These are phyloP conservation scores for Borostomias antarcticus DNA, from an alignment of 2,797 vertebrate genomes.

Conservation along the genomic window DNA sequence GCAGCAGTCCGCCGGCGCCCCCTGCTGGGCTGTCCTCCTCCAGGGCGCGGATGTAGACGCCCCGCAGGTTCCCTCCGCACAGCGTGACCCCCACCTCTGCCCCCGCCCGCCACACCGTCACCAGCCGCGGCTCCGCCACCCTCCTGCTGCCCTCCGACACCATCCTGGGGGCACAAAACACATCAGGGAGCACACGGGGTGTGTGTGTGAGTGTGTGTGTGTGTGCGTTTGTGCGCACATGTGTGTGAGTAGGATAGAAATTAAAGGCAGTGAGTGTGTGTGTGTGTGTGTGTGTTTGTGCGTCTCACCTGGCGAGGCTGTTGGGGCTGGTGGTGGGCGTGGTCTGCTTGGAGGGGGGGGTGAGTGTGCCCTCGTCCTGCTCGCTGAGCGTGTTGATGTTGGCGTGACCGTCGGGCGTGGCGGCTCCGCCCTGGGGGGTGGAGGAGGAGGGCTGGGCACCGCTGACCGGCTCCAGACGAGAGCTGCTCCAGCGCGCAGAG, in stretches of 20 bases:
- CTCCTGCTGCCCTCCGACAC: slow-evolving; percentile 80
- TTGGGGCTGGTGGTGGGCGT: slow-evolving; percentile 88
- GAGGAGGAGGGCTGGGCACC: slow-evolving; percentile 84
- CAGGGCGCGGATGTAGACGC: slow-evolving; percentile 93
- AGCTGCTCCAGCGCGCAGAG: slow-evolving; percentile 72
- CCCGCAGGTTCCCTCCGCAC: slow-evolving; percentile 92
- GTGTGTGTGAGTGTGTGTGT: slow-evolving; percentile 5
- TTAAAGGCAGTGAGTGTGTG: neutral
- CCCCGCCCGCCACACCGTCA: slow-evolving; percentile 86
- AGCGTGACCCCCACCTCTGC: slow-evolving; percentile 92
- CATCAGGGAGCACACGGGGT: neutral
- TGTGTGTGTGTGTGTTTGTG: slow-evolving; percentile 9
- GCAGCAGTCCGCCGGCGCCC: slow-evolving; percentile 84
- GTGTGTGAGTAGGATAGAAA: too few relatives aligned
- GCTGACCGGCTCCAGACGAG: slow-evolving; percentile 88
- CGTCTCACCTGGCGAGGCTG: slow-evolving; percentile 81
- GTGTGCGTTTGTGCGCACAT: slow-evolving; percentile 36
- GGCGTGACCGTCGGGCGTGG: slow-evolving; percentile 90
- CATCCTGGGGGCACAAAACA: slow-evolving; percentile 69
- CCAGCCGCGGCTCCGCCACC: slow-evolving; percentile 80
- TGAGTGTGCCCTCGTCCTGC: slow-evolving; percentile 95
- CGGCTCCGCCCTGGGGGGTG: slow-evolving; percentile 84
- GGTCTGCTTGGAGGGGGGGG: slow-evolving; percentile 91
- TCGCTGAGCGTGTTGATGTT: slow-evolving; percentile 92
- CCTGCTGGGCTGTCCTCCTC: slow-evolving; percentile 92